Evolutionary conservation across 2,113 vertebrate species (phyloP).

Genomic region (Macaca mulatta): DNA sequence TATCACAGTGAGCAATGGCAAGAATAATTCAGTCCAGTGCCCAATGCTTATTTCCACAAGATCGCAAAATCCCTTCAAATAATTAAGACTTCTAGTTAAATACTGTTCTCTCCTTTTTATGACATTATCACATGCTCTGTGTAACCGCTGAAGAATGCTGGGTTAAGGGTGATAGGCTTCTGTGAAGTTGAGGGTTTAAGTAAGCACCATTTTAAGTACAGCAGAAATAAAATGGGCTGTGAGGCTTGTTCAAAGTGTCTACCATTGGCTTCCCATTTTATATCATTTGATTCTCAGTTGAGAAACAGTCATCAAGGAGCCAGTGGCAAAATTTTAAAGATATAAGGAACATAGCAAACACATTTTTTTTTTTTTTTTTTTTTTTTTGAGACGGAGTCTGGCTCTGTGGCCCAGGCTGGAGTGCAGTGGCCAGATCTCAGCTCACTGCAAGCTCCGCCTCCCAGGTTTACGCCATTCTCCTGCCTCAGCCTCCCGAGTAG

Average conservation of each 20-base stretch:
- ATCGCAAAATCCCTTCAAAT: background rate
- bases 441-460: too few relatives aligned
- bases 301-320: background rate
- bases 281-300: background rate
- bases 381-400: too few relatives aligned
- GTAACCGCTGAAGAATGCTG: background rate
- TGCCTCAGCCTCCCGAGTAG: too few relatives aligned
- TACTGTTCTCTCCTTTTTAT: background rate
- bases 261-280: background rate
- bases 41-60: background rate
- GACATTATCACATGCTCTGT: background rate
- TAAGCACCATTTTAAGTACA: constrained; percentile 2
- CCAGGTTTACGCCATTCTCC: too few relatives aligned
- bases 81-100: background rate
- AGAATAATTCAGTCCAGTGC: background rate
- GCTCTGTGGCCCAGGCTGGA: too few relatives aligned
- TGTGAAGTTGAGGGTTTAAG: background rate
- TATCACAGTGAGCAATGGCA: background rate
- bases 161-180: background rate
- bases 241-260: background rate
- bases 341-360: background rate
- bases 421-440: too few relatives aligned
- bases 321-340: background rate
- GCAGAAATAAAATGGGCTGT: background rate
- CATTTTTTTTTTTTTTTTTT: background rate